Conservation (phyloP, 2,113 vertebrate genomes). For the Percina caprodes region DNA sequence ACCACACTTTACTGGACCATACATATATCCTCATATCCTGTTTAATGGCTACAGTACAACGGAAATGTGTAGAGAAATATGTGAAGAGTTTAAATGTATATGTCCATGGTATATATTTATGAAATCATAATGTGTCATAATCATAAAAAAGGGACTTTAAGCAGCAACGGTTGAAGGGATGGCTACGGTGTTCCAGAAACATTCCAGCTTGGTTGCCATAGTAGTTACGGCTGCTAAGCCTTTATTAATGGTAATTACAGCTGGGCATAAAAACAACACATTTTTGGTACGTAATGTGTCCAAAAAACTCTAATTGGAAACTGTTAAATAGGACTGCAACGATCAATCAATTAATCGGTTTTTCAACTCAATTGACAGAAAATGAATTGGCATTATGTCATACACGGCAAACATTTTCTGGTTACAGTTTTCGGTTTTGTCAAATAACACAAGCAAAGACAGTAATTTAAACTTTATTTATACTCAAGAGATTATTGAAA, state of each 20-base stretch:
- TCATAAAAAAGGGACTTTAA: background rate
- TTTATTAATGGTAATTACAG: background rate
- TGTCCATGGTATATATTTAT: background rate
- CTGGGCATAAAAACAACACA: background rate
- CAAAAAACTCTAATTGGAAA: background rate
- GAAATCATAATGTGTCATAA: background rate
- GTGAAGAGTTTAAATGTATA: background rate
- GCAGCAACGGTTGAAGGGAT: no score
- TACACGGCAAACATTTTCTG: background rate
- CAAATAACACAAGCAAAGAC: background rate
- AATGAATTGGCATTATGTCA: background rate
- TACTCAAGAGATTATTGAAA: no score
- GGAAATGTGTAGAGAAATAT: background rate
- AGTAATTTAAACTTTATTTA: no score
- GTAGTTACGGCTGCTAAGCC: no score
- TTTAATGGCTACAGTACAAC: conserved; percentile 14
- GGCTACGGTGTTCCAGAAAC: no score
- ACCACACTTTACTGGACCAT: background rate
- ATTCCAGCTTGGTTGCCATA: no score
- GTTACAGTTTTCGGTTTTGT: background rate
- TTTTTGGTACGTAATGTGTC: background rate
- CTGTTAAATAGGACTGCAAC: background rate
- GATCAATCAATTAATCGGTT: background rate
- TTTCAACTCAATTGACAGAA: background rate
- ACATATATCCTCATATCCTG: conserved; percentile 11